Evolutionary conservation across 2,113 vertebrate species (phyloP).

Genomic region (Rana temporaria): DNA sequence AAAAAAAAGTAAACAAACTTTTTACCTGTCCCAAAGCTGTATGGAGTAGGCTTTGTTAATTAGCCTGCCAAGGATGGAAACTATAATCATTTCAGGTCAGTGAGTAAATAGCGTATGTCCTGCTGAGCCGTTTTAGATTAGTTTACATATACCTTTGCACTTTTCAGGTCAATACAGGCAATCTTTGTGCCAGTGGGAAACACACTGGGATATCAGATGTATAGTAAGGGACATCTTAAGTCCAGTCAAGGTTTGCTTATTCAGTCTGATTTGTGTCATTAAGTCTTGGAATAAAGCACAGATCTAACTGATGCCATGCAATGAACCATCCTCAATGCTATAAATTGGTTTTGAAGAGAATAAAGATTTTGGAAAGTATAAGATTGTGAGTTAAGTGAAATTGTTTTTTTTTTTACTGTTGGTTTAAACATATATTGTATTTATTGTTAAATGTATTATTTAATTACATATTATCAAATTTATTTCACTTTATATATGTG

Average conservation of each 20-base stretch:
- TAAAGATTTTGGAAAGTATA: slow-evolving; percentile 4
- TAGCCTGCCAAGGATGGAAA: slow-evolving; percentile 56
- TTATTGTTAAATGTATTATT: too few species aligned
- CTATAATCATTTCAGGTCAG: slow-evolving; percentile 58
- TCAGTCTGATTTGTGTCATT: slow-evolving; percentile 17
- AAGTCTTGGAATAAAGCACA: slow-evolving; percentile 36
- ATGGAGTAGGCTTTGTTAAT: slow-evolving; percentile 39
- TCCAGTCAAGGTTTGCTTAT: slow-evolving; percentile 48
- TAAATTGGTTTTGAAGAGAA: slow-evolving; percentile 7
- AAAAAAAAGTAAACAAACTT: slow-evolving; percentile 44
- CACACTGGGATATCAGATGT: slow-evolving; percentile 40
- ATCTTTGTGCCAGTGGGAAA: slow-evolving; percentile 51
- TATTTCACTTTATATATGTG: too few species aligned
- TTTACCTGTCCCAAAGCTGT: slow-evolving; percentile 38
- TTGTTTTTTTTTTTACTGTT: background rate
- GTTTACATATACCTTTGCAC: slow-evolving; percentile 36
- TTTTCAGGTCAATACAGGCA: slow-evolving; percentile 62
- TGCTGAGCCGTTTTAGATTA: slow-evolving; percentile 55
- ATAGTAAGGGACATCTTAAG: slow-evolving; percentile 51
- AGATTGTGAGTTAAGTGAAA: background rate
- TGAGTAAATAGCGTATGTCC: slow-evolving; percentile 49
- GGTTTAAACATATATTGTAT: too few species aligned
- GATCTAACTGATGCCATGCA: slow-evolving; percentile 27
- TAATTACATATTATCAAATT: too few species aligned
- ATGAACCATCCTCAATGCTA: slow-evolving; percentile 13